phyloP scores from a whole-genome alignment of 2,888 invertebrate genomes.

The Megalurothrips usitatus region DNA sequence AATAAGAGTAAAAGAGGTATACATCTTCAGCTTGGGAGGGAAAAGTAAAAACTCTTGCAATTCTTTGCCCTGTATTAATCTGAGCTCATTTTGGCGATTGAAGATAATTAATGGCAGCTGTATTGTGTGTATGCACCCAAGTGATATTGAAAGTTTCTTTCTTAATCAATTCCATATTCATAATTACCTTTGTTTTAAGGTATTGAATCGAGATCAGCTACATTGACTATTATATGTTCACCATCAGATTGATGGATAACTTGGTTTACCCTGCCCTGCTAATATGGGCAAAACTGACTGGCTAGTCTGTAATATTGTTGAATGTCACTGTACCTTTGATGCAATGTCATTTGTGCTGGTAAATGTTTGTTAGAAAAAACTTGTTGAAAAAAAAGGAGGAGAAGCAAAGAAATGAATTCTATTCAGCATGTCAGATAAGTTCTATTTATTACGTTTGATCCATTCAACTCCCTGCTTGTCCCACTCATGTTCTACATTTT shows the following conservation, averaged over 20 bases:
- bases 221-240: no score
- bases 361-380: conserved; percentile 1
- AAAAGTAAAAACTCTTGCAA: no score
- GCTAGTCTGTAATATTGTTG: conserved; percentile 25
- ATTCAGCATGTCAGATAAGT: no score
- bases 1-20: no score
- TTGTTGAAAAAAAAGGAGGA: neutral
- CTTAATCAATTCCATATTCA: neutral
- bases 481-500: no score
- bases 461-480: no score
- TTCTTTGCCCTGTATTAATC: no score
- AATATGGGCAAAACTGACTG: neutral
- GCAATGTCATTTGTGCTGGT: neutral
- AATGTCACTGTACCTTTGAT: conserved; percentile 12
- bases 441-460: no score
- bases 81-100: no score
- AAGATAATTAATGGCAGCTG: no score
- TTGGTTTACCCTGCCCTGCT: neutral
- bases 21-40: no score
- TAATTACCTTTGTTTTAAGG: neutral
- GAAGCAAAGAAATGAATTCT: neutral
- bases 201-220: neutral
- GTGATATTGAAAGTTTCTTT: neutral
- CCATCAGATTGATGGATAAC: neutral
- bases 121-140: no score